Evolutionary conservation across 2,797 vertebrate genomes (phyloP), one percentile per base, ranked within the genome.

Genomic region (Aldrovandia affinis): DNA sequence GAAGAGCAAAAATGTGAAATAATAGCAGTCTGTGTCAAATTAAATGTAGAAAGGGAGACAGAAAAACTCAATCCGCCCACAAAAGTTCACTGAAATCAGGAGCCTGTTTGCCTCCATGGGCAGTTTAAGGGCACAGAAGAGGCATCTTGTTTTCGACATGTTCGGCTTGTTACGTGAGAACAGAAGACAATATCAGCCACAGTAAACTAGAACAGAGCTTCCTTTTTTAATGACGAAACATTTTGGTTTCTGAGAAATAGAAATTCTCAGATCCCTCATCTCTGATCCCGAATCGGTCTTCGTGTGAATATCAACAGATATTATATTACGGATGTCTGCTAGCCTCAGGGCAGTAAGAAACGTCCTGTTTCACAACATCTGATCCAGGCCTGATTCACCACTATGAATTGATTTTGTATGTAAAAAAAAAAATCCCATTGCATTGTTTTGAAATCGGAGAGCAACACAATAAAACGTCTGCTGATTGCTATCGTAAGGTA

Each of bases 91-190:
- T 50, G 6, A 5, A 50, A 50, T 12, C 47, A 95, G 95, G 86
- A 87, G 90, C 92, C 89, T 14, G 92, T 94, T 95, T 95, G 94
- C 94, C 95, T 94, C 88, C 82, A 89, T 93, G 96, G 93, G 96
- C 93, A 93, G 93, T 96, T 90, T 95, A 94, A 96, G 95, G 95
- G 96, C 95, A 96, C 93, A 93, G 96, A 96, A 95, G 93, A 94
- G 93, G 92, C 91, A 94, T 97, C 96, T 96, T 96, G 96, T 95
- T 96, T 95, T 95, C 94, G 93, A 95, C 93, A 95, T 95, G 90
- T 95, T 90, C 91, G 92, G 55, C 55, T 20, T 57, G 55, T 10
- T 57, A 57, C 9, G 0, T 2, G 55, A 20, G 55, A 57, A 57
- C n/a, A 57, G 55, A 14, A 57, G 18, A 7, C 55, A 57, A 57